Conservation (phyloP, 2,797 vertebrate genomes). For the Diglossa cyanea region DNA sequence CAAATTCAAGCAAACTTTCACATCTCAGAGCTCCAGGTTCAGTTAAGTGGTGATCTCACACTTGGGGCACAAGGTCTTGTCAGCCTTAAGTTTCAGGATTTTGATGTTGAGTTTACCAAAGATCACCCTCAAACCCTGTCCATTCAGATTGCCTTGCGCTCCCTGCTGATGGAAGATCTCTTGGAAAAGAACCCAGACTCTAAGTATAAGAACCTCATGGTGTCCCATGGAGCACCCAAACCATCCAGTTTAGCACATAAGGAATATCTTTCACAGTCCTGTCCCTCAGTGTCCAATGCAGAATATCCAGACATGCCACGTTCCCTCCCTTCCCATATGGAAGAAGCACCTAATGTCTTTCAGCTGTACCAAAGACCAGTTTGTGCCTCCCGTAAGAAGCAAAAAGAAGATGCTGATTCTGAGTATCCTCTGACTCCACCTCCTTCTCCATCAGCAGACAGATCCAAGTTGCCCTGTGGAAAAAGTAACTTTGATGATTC, state of each 20-base stretch:
- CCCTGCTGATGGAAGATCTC: slow-evolving; percentile 95
- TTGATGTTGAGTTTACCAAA: slow-evolving; percentile 91
- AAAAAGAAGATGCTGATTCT: slow-evolving; percentile 73
- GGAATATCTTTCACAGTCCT: slow-evolving; percentile 96
- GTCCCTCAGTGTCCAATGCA: slow-evolving; percentile 86
- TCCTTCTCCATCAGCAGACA: slow-evolving; percentile 85
- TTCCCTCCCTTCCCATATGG: slow-evolving; percentile 94
- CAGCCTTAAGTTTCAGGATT: slow-evolving; percentile 92
- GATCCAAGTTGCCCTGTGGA: slow-evolving; percentile 66
- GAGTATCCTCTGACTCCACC: slow-evolving; percentile 91
- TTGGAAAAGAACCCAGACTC: slow-evolving; percentile 91
- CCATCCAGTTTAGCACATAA: slow-evolving; percentile 88
- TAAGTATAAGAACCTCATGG: slow-evolving; percentile 93
- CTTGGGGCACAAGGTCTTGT: slow-evolving; percentile 94
- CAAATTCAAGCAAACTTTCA: slow-evolving; percentile 89
- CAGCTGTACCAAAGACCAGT: slow-evolving; percentile 94
- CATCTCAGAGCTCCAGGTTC: slow-evolving; percentile 91
- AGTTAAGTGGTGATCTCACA: slow-evolving; percentile 90
- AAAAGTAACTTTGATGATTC: slow-evolving; percentile 90
- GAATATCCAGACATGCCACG: slow-evolving; percentile 94
- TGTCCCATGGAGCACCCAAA: slow-evolving; percentile 93
- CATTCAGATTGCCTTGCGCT: slow-evolving; percentile 90
- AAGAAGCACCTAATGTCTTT: slow-evolving; percentile 96
- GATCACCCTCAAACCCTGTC: slow-evolving; percentile 89
- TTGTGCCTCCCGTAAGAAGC: slow-evolving; percentile 81